These are phyloP conservation scores for Alcedo atthis DNA, from an alignment of 2,797 vertebrate species.

Conservation along the genomic window DNA sequence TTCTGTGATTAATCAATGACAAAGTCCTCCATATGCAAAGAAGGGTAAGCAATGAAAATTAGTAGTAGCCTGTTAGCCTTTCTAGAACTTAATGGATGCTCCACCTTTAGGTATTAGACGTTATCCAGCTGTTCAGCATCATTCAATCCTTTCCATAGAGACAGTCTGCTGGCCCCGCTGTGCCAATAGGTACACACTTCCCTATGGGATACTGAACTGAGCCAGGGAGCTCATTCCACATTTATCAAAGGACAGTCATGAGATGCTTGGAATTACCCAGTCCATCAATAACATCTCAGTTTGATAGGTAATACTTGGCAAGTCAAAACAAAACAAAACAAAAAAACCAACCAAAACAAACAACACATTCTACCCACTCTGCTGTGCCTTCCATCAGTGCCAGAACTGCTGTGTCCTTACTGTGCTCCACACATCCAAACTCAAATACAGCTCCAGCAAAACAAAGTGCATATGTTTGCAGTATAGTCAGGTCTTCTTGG, in stretches of 20 bases:
- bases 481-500: background rate
- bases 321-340: background rate
- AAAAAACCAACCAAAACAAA: no score
- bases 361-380: background rate
- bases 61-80: background rate
- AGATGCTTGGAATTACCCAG: background rate
- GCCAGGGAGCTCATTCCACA: background rate
- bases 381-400: background rate
- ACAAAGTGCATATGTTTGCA: rapidly evolving
- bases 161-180: background rate
- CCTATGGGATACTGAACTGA: background rate
- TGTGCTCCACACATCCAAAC: background rate
- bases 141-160: background rate
- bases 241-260: background rate
- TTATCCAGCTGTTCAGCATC: background rate
- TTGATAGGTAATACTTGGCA: background rate
- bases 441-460: background rate
- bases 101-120: background rate
- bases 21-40: background rate
- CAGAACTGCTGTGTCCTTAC: background rate
- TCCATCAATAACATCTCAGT: background rate
- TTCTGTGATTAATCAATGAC: background rate
- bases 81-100: background rate
- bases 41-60: background rate
- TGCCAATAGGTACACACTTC: background rate